A percentile compares a stretch with the other conserved stretches of the same genome.
These are phyloP conservation scores for Protosalanx chinensis DNA, from an alignment of 2,797 vertebrate genomes.

Conservation along the genomic window DNA sequence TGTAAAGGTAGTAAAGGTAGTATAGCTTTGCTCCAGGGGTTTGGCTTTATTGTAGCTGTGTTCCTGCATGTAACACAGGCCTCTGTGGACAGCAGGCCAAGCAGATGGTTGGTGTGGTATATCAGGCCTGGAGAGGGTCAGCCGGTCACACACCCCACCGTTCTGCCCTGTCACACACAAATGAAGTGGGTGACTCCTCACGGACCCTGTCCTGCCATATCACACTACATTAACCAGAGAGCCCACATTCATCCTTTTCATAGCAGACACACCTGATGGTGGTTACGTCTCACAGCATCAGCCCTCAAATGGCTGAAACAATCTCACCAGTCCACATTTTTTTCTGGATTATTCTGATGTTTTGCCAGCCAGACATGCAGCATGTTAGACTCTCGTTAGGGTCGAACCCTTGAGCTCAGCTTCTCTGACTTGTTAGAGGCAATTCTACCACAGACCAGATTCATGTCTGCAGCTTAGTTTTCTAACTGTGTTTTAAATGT, in stretches of 20 bases:
- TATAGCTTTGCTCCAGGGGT: not conserved
- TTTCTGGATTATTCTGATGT: not conserved
- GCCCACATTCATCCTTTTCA: constrained; percentile 16
- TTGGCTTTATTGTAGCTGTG: not conserved
- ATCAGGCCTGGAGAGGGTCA: constrained; percentile 56
- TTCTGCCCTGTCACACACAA: constrained; percentile 51
- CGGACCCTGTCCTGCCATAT: constrained; percentile 37
- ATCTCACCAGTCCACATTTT: not conserved
- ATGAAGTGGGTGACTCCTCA: constrained; percentile 58
- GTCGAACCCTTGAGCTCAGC: constrained; percentile 12
- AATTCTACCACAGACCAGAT: not conserved
- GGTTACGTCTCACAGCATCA: not conserved
- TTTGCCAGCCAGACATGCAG: not conserved
- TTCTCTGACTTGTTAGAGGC: not conserved
- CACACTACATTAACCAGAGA: constrained; percentile 40
- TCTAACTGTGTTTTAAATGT: not conserved
- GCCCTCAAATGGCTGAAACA: not conserved
- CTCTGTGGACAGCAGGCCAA: constrained; percentile 50
- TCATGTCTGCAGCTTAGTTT: not conserved
- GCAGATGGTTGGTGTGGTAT: constrained; percentile 61
- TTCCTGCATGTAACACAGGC: constrained; percentile 3
- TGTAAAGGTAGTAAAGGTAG: not conserved
- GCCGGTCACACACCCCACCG: constrained; percentile 56
- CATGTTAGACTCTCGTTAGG: constrained; percentile 1
- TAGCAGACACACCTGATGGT: constrained; percentile 2